These are phyloP conservation scores for Callyntrura sp. DNA, from an alignment of 2,888 invertebrate species.

Conservation along the genomic window DNA sequence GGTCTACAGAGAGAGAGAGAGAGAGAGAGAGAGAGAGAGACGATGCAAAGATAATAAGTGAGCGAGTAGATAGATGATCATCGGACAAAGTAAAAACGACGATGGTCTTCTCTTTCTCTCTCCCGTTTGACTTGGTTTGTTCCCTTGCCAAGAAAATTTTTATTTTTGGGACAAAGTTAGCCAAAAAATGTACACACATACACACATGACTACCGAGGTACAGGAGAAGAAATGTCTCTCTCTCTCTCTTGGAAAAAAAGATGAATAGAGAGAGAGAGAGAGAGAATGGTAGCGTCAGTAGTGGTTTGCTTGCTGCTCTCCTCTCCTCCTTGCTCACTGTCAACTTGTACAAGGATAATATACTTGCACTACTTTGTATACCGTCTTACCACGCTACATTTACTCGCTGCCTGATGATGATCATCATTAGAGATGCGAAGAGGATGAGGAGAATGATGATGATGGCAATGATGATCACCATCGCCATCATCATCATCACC, in stretches of 20 bases:
- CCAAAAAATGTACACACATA: conserved; percentile 63
- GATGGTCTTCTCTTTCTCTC: conserved; percentile 55
- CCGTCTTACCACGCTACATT: conserved; percentile 47
- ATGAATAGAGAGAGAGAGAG: conserved; percentile 18
- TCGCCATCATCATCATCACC: not conserved
- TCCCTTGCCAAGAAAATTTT: conserved; percentile 80
- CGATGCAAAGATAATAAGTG: conserved; percentile 23
- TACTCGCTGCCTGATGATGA: conserved; percentile 26
- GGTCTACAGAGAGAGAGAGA: conserved; percentile 49
- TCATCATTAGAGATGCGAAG: conserved; percentile 41
- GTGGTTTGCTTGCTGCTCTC: conserved; percentile 62
- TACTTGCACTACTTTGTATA: not conserved
- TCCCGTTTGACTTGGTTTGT: conserved; percentile 31
- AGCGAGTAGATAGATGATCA: conserved; percentile 25
- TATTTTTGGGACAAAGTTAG: conserved; percentile 81
- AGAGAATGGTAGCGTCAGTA: conserved; percentile 66
- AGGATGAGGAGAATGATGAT: conserved; percentile 29
- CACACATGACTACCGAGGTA: not conserved
- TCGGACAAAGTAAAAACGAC: conserved; percentile 40
- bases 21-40: conserved; percentile 26
- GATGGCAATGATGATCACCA: not conserved
- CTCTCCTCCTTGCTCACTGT: not conserved
- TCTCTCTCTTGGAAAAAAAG: conserved; percentile 13
- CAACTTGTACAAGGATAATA: not conserved
- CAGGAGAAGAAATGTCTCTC: conserved; percentile 1